Evolutionary conservation across 2,113 vertebrate species (phyloP), one percentile per base, ranked within the genome.

Genomic region (Erinaceus europaeus): DNA sequence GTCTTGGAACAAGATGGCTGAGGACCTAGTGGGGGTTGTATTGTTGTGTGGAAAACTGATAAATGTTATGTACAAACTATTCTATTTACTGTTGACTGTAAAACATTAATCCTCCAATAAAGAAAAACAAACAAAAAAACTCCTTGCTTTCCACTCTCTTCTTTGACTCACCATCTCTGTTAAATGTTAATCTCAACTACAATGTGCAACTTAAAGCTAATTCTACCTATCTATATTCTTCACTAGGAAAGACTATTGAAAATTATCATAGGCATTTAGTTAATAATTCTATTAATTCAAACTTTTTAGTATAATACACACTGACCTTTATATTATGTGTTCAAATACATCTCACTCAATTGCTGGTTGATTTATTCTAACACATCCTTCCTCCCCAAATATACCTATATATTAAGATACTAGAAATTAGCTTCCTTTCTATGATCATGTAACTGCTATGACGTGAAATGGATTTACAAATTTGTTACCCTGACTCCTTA

Each of bases 321-420:
- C 4, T 89, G 32, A 57, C 23, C 4, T 76, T 50, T 67, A 57
- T 36, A 72, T 46, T 90, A 76, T 86, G 40, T 91, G n/a, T 38
- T 84, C 9, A 86, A 69, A 61, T 71, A 14, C 69, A 18, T 42
- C 15, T 84, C 77, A 71, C 12, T 90, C 6, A 90, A 48, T 18
- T 79, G 23, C 48, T 90, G 71, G 74, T 5, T 62, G 46, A 78
- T 78, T 91, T 91, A 57, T 80, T 85, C 20, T 85, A 52, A 92
- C 57, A 18, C 40, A 88, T 81, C 50, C 20, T 52, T 52, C 50
- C 50, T 52, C 21, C 25, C n/a, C n/a, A n/a, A 78, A 84, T 15
- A 88, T 6, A 87, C 59, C 38, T 68, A 88, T 2, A 71, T 13
- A 81, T 74, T 84, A 79, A 57, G 27, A 71, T 71, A 88, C 29